phyloP scores from a whole-genome alignment of 2,888 invertebrate species.

The Lutraria lutraria region DNA sequence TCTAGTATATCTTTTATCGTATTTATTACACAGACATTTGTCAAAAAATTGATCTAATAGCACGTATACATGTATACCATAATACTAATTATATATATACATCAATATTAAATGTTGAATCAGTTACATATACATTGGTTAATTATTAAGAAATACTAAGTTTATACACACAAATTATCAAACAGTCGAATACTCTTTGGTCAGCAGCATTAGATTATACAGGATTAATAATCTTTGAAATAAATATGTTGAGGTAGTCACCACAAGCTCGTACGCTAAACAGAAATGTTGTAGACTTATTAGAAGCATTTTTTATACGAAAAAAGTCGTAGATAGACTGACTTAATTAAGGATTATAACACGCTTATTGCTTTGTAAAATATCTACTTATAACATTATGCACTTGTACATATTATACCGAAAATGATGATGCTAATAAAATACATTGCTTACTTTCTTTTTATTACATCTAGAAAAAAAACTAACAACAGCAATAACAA shows the following conservation, averaged over 20 bases:
- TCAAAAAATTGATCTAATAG: not conserved
- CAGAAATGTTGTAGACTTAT: not conserved
- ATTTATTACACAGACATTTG: slow-evolving; percentile 5
- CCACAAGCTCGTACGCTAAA: not conserved
- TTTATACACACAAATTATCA: not conserved
- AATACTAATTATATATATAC: not conserved
- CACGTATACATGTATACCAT: not conserved
- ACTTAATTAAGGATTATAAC: too few species aligned
- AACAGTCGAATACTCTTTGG: not conserved
- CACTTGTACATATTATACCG: too few species aligned
- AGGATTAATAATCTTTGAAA: not conserved
- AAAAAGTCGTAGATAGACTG: too few species aligned
- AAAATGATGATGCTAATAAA: not conserved
- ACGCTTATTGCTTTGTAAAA: too few species aligned
- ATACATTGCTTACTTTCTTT: not conserved
- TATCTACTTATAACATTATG: too few species aligned
- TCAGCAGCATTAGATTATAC: not conserved
- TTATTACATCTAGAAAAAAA: slow-evolving; percentile 4
- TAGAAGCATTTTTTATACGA: too few species aligned
- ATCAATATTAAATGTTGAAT: not conserved
- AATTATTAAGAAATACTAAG: not conserved
- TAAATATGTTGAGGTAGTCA: slow-evolving; percentile 20
- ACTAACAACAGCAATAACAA: slow-evolving; percentile 5
- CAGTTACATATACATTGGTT: not conserved
- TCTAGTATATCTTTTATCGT: not conserved